Evolutionary conservation across 2,888 invertebrate species (phyloP).

Genomic region (Operophtera brumata): DNA sequence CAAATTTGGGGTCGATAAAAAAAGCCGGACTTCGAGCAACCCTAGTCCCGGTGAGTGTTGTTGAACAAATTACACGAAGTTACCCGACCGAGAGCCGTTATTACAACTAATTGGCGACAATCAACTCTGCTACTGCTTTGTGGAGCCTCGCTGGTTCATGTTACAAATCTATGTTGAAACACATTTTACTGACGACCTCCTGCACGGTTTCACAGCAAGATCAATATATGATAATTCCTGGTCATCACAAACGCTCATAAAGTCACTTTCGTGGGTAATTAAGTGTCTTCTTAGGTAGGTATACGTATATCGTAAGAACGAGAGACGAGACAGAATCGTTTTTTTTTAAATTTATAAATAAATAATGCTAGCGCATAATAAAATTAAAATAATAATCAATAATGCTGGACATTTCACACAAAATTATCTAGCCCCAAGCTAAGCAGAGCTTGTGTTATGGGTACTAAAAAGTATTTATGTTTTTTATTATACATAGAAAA

Average conservation of each 20-base stretch:
- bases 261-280: too few relatives aligned
- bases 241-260: neutral
- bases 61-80: constrained; percentile 68
- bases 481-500: too few relatives aligned
- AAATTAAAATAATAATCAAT: too few relatives aligned
- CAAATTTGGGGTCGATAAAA: neutral
- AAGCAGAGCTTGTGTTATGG: too few relatives aligned
- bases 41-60: constrained; percentile 36
- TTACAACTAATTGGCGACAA: constrained; percentile 78
- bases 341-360: too few relatives aligned
- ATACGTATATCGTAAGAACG: too few relatives aligned
- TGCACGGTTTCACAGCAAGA: neutral
- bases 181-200: constrained; percentile 2
- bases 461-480: too few relatives aligned
- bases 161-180: constrained; percentile 17
- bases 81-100: constrained; percentile 63
- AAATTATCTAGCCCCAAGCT: too few relatives aligned
- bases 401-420: too few relatives aligned
- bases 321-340: too few relatives aligned
- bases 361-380: too few relatives aligned
- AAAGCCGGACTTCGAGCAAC: constrained; percentile 10
- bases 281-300: too few relatives aligned
- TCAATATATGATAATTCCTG: neutral
- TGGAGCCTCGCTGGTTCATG: constrained; percentile 40
- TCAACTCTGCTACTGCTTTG: constrained; percentile 63